Conservation (phyloP, 2,797 vertebrate genomes). For the Bradypodion ventrale region DNA sequence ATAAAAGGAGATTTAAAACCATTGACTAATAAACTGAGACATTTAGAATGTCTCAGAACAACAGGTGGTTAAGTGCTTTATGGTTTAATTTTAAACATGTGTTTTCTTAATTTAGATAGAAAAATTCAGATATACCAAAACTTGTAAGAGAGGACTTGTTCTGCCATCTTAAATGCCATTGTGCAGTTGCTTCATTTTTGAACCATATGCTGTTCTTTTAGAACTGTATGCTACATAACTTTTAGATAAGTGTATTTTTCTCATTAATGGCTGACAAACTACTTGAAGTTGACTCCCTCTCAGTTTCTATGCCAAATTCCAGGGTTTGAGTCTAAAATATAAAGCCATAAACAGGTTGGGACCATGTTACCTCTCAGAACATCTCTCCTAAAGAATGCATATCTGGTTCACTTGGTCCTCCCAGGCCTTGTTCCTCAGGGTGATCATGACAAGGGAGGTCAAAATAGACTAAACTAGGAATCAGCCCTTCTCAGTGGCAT, state of each 20-base stretch:
- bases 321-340: no score
- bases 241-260: slow-evolving; percentile 31
- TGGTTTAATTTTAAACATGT: slow-evolving; percentile 46
- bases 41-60: slow-evolving; percentile 50
- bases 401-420: no score
- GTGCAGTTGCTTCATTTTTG: no score
- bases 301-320: no score
- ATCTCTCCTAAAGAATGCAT: no score
- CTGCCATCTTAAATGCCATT: slow-evolving; percentile 20
- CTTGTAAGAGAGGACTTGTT: slow-evolving; percentile 6
- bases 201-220: slow-evolving; percentile 43
- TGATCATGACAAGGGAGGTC: no score
- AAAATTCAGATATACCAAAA: slow-evolving; percentile 30
- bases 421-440: no score
- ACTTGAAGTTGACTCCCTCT: no score
- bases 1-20: slow-evolving; percentile 28
- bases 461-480: no score
- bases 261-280: slow-evolving; percentile 29
- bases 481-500: no score
- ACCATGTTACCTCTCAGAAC: no score
- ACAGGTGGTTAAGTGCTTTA: slow-evolving; percentile 37
- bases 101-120: slow-evolving; percentile 27
- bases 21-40: slow-evolving; percentile 37
- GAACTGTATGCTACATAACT: background rate
- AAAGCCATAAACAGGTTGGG: no score